These are phyloP conservation scores for Aplodontia rufa DNA, from an alignment of 2,113 vertebrate genomes.

Conservation along the genomic window DNA sequence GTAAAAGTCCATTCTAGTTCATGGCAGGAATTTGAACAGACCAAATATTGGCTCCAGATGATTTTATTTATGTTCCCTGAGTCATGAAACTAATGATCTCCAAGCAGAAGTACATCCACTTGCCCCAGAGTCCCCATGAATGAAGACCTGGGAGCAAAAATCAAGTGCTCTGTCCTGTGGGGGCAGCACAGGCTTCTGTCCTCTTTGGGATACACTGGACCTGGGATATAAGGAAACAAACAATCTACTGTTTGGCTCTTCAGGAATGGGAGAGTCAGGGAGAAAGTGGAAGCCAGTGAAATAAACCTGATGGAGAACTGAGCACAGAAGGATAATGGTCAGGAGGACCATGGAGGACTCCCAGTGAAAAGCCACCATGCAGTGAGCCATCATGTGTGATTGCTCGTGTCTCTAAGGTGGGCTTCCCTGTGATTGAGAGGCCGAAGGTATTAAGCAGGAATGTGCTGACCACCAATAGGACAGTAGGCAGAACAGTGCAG, in stretches of 20 bases:
- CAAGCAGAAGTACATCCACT: neutral
- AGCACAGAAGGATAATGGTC: neutral
- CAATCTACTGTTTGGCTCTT: neutral
- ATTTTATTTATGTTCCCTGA: neutral
- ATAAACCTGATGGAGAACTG: neutral
- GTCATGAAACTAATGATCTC: neutral
- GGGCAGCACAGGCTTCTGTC: neutral
- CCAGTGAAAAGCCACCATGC: accelerated
- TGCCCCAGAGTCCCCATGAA: accelerated
- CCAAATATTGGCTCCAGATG: neutral
- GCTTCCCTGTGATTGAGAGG: neutral
- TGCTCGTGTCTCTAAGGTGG: neutral
- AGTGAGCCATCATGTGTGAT: neutral
- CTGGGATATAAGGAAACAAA: neutral
- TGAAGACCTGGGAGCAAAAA: neutral
- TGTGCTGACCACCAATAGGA: neutral
- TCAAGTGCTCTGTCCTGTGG: neutral
- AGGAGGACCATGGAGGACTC: accelerated
- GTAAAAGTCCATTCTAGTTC: neutral
- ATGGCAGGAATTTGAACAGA: neutral
- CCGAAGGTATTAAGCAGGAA: neutral
- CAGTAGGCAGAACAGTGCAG: neutral
- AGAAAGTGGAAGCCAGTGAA: accelerated
- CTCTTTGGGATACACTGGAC: neutral
- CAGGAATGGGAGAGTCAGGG: neutral